Percentiles rank a stretch among this genome's conserved stretches.
Conservation (phyloP, 2,797 vertebrate genomes). For the Percopsis omiscomaycus region DNA sequence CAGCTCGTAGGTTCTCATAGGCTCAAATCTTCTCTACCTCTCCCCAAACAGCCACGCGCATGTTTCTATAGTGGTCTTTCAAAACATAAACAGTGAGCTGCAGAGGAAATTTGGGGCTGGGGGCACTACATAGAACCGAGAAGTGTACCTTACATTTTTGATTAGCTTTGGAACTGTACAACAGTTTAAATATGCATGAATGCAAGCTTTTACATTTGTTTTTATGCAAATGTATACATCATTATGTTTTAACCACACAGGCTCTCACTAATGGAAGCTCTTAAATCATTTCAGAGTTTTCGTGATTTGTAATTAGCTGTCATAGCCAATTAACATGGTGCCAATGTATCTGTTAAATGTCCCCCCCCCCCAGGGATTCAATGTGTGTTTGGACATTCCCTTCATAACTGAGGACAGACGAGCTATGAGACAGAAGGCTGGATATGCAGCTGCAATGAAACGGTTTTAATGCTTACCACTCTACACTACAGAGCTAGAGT, state of each 20-base stretch:
- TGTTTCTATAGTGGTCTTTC: too few species aligned
- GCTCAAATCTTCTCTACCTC: too few species aligned
- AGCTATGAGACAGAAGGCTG: constrained; percentile 27
- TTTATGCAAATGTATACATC: not conserved
- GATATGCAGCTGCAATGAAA: constrained; percentile 48
- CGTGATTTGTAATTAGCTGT: constrained; percentile 48
- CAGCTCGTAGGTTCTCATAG: too few species aligned
- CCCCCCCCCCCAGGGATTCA: constrained; percentile 47
- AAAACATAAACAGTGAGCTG: too few species aligned
- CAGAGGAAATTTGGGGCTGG: too few species aligned
- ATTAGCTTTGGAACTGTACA: too few species aligned
- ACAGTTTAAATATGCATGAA: not conserved
- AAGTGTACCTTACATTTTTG: too few species aligned
- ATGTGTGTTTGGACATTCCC: constrained; percentile 49
- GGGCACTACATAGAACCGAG: too few species aligned
- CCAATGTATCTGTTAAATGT: constrained; percentile 36
- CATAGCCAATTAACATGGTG: constrained; percentile 39
- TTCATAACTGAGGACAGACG: constrained; percentile 39
- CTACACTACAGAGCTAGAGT: constrained; percentile 55
- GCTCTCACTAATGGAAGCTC: too few species aligned
- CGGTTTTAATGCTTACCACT: constrained; percentile 39
- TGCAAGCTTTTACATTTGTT: not conserved
- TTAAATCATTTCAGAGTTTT: constrained; percentile 10
- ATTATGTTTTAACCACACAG: too few species aligned
- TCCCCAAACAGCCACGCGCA: too few species aligned